phyloP scores from a whole-genome alignment of 2,888 invertebrate species.

The Sinopyrophorus schimmeli region DNA sequence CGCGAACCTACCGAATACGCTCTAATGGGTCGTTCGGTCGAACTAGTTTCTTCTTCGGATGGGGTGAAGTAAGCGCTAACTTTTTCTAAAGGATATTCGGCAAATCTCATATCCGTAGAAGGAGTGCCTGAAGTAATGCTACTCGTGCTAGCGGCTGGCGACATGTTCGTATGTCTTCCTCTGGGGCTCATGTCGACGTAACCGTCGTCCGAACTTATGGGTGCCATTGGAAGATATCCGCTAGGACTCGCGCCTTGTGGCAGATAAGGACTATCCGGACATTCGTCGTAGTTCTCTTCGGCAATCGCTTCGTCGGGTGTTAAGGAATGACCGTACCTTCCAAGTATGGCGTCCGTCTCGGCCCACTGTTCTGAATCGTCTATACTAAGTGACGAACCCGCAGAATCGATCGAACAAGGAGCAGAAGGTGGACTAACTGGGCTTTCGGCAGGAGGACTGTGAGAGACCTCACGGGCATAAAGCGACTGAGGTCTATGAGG shows the following conservation, averaged over 20 bases:
- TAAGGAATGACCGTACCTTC: slow-evolving; percentile 58
- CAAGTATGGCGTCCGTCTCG: slow-evolving; percentile 39
- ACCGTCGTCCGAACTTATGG: slow-evolving; percentile 54
- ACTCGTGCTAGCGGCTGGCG: slow-evolving; percentile 70
- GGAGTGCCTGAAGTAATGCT: slow-evolving; percentile 80
- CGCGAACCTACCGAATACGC: slow-evolving; percentile 87
- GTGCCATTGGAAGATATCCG: slow-evolving; percentile 70
- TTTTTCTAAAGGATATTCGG: slow-evolving; percentile 80
- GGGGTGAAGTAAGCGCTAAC: slow-evolving; percentile 73
- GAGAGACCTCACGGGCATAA: slow-evolving; percentile 47
- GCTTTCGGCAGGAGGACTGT: slow-evolving; percentile 59
- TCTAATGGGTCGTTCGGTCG: slow-evolving; percentile 64
- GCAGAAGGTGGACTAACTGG: slow-evolving; percentile 66
- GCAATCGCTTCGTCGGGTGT: slow-evolving; percentile 68
- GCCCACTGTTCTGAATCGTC: slow-evolving; percentile 60
- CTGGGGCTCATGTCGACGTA: slow-evolving; percentile 65
- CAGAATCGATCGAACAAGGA: slow-evolving; percentile 64
- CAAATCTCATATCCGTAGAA: slow-evolving; percentile 75
- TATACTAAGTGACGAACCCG: slow-evolving; percentile 69
- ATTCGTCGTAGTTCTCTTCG: slow-evolving; percentile 67
- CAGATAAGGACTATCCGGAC: slow-evolving; percentile 50
- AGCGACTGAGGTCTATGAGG: slow-evolving; percentile 47
- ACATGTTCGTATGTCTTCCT: slow-evolving; percentile 53
- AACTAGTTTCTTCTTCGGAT: slow-evolving; percentile 61
- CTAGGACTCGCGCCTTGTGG: slow-evolving; percentile 35